These are phyloP conservation scores for Drosophila melanosoma DNA, from an alignment of 2,888 invertebrate genomes.

Conservation along the genomic window DNA sequence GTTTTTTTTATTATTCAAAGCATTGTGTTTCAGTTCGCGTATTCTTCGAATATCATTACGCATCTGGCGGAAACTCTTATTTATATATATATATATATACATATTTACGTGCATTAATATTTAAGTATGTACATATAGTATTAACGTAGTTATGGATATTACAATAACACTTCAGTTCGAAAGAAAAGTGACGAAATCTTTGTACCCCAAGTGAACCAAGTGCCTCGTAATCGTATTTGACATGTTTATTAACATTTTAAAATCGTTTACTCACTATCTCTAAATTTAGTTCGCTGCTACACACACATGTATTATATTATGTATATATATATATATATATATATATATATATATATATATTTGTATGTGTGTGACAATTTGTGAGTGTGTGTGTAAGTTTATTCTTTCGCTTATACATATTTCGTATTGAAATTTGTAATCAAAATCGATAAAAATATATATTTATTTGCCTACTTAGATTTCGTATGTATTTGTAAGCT, in stretches of 20 bases:
- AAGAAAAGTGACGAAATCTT: constrained; percentile 57
- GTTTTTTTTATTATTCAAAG: constrained; percentile 23
- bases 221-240: constrained; percentile 58
- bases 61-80: constrained; percentile 28
- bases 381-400: constrained; percentile 31
- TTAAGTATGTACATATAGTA: constrained; percentile 4
- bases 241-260: constrained; percentile 76
- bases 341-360: background rate
- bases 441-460: constrained; percentile 79
- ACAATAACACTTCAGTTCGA: constrained; percentile 21
- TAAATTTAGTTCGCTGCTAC: constrained; percentile 62
- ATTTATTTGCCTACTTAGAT: constrained; percentile 60
- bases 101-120: constrained; percentile 8
- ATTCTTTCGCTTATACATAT: constrained; percentile 63
- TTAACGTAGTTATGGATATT: constrained; percentile 15
- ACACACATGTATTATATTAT: constrained; percentile 2
- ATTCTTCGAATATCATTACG: constrained; percentile 43
- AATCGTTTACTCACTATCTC: constrained; percentile 80
- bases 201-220: constrained; percentile 31
- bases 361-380: constrained; percentile 23
- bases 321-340: constrained; percentile 7
- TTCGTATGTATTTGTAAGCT: constrained; percentile 29
- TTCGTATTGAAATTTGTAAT: constrained; percentile 81
- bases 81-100: constrained; percentile 7
- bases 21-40: constrained; percentile 39